Evolutionary conservation across 2,888 invertebrate species (phyloP).

Genomic region (Rhamphomyia laevipes): DNA sequence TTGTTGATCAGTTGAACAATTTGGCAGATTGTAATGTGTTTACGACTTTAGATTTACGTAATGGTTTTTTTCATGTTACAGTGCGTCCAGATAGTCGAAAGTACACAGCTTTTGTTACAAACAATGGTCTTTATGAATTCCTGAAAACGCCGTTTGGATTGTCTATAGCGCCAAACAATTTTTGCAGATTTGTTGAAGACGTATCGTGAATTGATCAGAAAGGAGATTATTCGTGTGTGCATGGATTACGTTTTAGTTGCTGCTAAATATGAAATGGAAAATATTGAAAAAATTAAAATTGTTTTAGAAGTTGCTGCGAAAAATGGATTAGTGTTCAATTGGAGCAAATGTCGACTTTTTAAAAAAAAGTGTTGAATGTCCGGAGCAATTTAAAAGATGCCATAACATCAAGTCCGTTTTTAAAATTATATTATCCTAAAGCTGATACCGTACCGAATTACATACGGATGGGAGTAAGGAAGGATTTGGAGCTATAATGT

Average conservation of each 20-base stretch:
- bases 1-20: no score
- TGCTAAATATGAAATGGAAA: conserved; percentile 11
- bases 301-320: conserved; percentile 6
- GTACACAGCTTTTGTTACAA: conserved; percentile 9
- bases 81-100: conserved; percentile 9
- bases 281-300: conserved; percentile 7
- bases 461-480: no score
- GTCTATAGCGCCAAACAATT: conserved; percentile 21
- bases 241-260: conserved; percentile 24
- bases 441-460: no score
- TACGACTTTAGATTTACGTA: no score
- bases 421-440: no score
- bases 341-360: conserved; percentile 15
- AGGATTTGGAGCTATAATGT: no score
- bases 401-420: no score
- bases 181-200: conserved; percentile 22
- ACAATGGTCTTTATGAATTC: conserved; percentile 23
- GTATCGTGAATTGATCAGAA: neutral
- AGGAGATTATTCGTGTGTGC: conserved; percentile 9
- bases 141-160: conserved; percentile 29
- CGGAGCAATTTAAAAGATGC: no score
- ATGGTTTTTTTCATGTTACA: neutral
- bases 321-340: conserved; percentile 13
- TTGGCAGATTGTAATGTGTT: no score
- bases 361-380: conserved; percentile 13